These are phyloP conservation scores for Nyctereutes procyonoides DNA, from an alignment of 2,113 vertebrate genomes.

Conservation along the genomic window DNA sequence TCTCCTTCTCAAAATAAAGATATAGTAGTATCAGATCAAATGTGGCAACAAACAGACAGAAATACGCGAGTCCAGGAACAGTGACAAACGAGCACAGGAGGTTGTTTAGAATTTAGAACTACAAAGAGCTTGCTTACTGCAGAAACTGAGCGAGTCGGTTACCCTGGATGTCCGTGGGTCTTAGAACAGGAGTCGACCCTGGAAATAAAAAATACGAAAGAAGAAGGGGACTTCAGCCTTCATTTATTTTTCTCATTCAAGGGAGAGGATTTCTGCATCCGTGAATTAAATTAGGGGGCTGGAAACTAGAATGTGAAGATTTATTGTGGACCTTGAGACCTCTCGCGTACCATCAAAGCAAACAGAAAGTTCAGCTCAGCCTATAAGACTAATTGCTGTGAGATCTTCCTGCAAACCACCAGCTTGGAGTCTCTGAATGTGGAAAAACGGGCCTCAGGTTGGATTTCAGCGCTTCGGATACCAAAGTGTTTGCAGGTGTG, in stretches of 20 bases:
- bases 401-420: neutral
- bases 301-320: no score
- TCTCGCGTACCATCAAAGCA: neutral
- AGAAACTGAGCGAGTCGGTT: fast-evolving
- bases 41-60: neutral
- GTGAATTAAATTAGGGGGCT: neutral
- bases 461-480: neutral
- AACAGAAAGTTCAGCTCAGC: neutral
- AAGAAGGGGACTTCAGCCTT: neutral
- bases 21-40: neutral
- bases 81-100: neutral
- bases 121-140: neutral
- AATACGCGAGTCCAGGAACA: neutral
- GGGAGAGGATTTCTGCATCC: neutral
- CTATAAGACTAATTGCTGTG: neutral
- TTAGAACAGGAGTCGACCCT: neutral
- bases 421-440: neutral
- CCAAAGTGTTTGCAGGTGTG: fast-evolving
- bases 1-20: neutral
- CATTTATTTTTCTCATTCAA: neutral
- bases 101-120: neutral
- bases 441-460: neutral
- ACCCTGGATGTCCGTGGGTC: fast-evolving
- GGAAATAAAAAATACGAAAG: fast-evolving
- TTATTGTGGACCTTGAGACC: neutral